These are phyloP conservation scores for Henricia sp. DNA, from an alignment of 53 echinoderm and acorn worm species.

Conservation along the genomic window DNA sequence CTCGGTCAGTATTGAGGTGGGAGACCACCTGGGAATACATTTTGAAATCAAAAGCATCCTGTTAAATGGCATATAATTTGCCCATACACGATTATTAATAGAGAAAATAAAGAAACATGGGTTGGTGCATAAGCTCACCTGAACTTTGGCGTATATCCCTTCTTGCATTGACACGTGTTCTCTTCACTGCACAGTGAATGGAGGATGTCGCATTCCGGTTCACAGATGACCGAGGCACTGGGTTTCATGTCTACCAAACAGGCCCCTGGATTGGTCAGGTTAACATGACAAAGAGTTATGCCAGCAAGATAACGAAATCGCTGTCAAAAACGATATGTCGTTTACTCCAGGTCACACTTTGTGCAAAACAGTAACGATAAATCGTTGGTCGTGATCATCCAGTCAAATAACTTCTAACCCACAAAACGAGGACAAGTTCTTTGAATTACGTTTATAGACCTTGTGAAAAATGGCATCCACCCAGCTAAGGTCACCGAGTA, in stretches of 20 bases:
- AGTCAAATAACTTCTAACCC: no score
- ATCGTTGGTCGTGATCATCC: no score
- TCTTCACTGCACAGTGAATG: conserved; percentile 74
- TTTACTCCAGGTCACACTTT: background rate
- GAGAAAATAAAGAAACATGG: background rate
- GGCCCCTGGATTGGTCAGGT: conserved; percentile 70
- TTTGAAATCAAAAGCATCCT: no score
- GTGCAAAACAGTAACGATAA: no score
- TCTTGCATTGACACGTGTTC: conserved; percentile 73
- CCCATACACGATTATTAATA: background rate
- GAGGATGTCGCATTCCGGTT: conserved; percentile 60
- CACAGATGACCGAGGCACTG: conserved; percentile 51
- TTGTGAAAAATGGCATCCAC: no score
- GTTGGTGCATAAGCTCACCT: conserved; percentile 68
- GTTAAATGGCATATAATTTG: no score
- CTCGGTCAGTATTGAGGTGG: no score
- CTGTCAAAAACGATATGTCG: background rate
- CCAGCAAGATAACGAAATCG: background rate
- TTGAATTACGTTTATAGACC: no score
- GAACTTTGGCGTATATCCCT: conserved; percentile 69
- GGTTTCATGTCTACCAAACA: conserved; percentile 63
- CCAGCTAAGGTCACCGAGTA: no score
- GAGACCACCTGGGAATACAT: no score
- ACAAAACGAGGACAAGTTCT: no score
- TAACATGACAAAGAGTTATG: background rate